These are phyloP conservation scores for Brachionus angularis DNA, from an alignment of 1,140 invertebrate genomes.

Conservation along the genomic window DNA sequence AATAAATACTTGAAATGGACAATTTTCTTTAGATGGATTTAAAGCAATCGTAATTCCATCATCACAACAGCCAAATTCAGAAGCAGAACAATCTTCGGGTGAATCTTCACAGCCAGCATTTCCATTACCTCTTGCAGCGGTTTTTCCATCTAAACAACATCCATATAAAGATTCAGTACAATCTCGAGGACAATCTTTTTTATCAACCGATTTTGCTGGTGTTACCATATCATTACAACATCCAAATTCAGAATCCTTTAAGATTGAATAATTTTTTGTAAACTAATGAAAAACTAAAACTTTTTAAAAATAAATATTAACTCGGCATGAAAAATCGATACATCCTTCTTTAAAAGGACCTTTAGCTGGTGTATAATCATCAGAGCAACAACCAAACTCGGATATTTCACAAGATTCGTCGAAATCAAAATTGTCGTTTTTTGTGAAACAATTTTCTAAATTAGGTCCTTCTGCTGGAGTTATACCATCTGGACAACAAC, in stretches of 20 bases:
- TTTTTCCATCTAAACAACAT: conserved; percentile 56
- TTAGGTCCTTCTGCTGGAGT: conserved; percentile 69
- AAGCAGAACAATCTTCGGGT: conserved; percentile 16
- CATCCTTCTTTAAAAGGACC: conserved; percentile 43
- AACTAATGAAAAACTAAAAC: background rate
- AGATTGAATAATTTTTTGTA: background rate
- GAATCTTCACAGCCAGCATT: conserved; percentile 51
- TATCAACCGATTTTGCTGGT: conserved; percentile 70
- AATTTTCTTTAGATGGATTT: conserved; percentile 47
- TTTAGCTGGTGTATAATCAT: conserved; percentile 67
- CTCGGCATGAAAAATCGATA: conserved; percentile 16
- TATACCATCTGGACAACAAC: conserved; percentile 78
- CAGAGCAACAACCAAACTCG: conserved; percentile 76
- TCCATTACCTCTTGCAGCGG: conserved; percentile 54
- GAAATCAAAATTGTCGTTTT: background rate
- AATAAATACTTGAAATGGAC: conserved; percentile 46
- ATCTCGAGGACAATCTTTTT: conserved; percentile 68
- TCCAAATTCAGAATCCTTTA: conserved; percentile 77
- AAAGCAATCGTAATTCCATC: conserved; percentile 50
- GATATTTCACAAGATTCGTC: conserved; percentile 71
- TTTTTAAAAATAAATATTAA: background rate
- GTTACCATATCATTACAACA: conserved; percentile 86
- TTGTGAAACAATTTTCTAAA: conserved; percentile 56
- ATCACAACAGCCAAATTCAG: conserved; percentile 48
- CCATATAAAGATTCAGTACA: conserved; percentile 51